These are phyloP conservation scores for Trissolcus basalis DNA, from an alignment of 1,140 invertebrate species.

Conservation along the genomic window DNA sequence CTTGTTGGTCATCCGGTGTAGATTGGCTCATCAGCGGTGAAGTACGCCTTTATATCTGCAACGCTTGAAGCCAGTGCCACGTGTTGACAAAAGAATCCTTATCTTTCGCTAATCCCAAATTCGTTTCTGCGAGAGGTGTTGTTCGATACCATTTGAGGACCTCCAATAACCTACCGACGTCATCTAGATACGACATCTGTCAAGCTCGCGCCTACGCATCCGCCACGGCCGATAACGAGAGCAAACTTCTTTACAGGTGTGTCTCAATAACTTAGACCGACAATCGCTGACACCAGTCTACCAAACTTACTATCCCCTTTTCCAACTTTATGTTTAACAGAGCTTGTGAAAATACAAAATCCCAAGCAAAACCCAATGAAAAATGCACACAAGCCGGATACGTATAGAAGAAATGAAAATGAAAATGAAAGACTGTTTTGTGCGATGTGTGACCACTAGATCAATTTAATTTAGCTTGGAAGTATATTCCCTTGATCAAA, in stretches of 20 bases:
- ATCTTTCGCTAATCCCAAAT: slow-evolving; percentile 49
- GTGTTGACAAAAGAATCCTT: slow-evolving; percentile 18
- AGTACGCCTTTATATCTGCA: slow-evolving; percentile 29
- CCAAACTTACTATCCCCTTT: slow-evolving; percentile 2
- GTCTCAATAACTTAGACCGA: slow-evolving; percentile 49
- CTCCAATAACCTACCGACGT: slow-evolving; percentile 69
- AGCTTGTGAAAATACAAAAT: slow-evolving; percentile 5
- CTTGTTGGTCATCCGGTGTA: slow-evolving; percentile 69
- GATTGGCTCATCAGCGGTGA: slow-evolving; percentile 71
- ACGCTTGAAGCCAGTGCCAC: neutral
- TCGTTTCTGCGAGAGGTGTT: slow-evolving; percentile 34
- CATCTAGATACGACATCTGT: slow-evolving; percentile 66
- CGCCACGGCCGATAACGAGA: slow-evolving; percentile 40
- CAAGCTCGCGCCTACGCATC: slow-evolving; percentile 65
- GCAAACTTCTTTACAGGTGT: slow-evolving; percentile 58
- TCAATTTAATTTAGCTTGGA: too few species aligned
- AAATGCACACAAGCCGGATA: neutral
- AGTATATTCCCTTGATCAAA: too few species aligned
- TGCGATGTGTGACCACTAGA: too few species aligned
- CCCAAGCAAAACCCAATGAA: neutral
- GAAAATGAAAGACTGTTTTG: too few species aligned
- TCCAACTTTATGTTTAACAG: neutral
- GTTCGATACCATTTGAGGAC: slow-evolving; percentile 72
- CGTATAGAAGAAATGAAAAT: too few species aligned
- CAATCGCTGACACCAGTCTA: slow-evolving; percentile 3